Conservation (phyloP, 1,140 invertebrate species). For the Thaumetopoea pityocampa region DNA sequence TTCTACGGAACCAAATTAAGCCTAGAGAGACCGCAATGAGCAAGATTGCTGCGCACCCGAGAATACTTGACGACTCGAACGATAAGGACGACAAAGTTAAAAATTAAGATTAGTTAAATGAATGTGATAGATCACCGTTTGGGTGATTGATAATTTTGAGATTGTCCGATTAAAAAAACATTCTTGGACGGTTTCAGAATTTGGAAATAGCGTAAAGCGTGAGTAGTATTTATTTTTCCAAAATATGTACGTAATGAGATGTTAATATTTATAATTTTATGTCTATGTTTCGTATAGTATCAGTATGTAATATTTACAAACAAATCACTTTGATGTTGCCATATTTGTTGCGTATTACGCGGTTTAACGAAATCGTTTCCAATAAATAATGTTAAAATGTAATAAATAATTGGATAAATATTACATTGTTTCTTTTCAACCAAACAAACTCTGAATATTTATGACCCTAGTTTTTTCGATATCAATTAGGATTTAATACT, state of each 20-base stretch:
- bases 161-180: constrained; percentile 48
- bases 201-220: constrained; percentile 29
- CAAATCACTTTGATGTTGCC: constrained; percentile 7
- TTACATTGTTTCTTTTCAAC: no score
- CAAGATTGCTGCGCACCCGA: constrained; percentile 44
- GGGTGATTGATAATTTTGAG: constrained; percentile 45
- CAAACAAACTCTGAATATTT: no score
- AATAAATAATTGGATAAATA: constrained; percentile 14
- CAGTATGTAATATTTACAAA: constrained; percentile 48
- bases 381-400: constrained; percentile 7
- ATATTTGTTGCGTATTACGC: constrained; percentile 7
- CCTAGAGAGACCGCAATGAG: constrained; percentile 41
- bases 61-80: constrained; percentile 39
- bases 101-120: constrained; percentile 4
- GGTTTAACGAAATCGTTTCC: background rate
- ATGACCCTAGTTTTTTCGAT: no score
- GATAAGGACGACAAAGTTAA: constrained; percentile 19
- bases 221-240: constrained; percentile 38
- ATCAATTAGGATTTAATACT: no score
- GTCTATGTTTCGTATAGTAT: constrained; percentile 1
- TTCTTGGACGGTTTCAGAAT: constrained; percentile 69
- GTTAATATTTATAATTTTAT: constrained; percentile 9
- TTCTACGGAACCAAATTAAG: constrained; percentile 54
- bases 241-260: constrained; percentile 11
- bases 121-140: background rate